Evolutionary conservation across 2,888 invertebrate genomes (phyloP), one percentile per base, ranked within the genome.

Genomic region (Thymelicus lineola): DNA sequence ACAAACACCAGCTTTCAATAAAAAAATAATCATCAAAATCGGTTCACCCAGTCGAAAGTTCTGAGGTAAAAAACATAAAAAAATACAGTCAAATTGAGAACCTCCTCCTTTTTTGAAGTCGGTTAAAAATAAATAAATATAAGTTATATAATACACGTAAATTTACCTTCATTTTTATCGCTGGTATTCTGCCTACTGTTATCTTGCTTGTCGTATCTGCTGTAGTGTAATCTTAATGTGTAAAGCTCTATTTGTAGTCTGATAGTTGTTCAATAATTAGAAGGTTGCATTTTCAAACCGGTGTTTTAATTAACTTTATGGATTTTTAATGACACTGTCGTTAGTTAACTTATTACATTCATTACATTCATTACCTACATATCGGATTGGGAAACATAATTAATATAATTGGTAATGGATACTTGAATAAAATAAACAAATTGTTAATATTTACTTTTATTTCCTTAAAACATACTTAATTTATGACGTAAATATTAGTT

Each of bases 391-490:
- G 42, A 12, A 42, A 9, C 9, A 1, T 42, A 42, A 9, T 12
- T 42, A 42, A 12, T 12, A 9, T 9, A 10, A 42, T 42, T 12
- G 9, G 42, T 42, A 42, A 12, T 42, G 12, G 42, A 3, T 42
- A 14, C 7, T 20, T 28, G n/a, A 61, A 65, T 46, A 59, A 59
- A 66, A 66, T n/a, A 50, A 59, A 50, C 17, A 7, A 66, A 7
- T 20, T 36, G 59, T 66, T 59, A 59, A 66, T 36, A 68, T 68
- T 68, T 55, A 68, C 61, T 55, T 66, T 66, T 66, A 66, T 66
- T 67, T 53, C 6, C 42, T 28, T 67, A 53, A 0, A 14, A 12
- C n/a, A 38, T 50, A 63, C 50, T 60, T 66, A 66, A 50, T 20
- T 28, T 35, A 65, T 12, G 20, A 38, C 28, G 45, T 58, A 62